These are phyloP conservation scores for Horisme vitalbata DNA, from an alignment of 2,888 invertebrate species.

Conservation along the genomic window DNA sequence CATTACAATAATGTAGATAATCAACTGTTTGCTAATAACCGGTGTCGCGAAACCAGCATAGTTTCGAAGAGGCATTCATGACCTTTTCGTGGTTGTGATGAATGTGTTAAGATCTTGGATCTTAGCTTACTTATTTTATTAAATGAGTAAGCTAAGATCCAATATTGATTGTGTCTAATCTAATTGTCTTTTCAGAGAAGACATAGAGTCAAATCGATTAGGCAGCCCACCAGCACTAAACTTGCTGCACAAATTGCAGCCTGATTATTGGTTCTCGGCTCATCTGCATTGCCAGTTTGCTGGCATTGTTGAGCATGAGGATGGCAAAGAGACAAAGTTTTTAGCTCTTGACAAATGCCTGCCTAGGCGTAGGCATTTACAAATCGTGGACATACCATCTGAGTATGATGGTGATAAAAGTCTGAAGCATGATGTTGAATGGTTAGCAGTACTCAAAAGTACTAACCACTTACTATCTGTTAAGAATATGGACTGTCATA, in stretches of 20 bases:
- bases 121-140: too few species aligned
- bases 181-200: conserved; percentile 82
- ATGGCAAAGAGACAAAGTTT: conserved; percentile 87
- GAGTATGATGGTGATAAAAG: conserved; percentile 78
- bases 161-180: background rate
- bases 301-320: conserved; percentile 90
- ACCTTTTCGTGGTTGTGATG: too few species aligned
- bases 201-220: conserved; percentile 90
- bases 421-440: conserved; percentile 94
- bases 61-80: too few species aligned
- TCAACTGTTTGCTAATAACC: too few species aligned
- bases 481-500: conserved; percentile 86
- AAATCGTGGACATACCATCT: conserved; percentile 87
- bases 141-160: too few species aligned
- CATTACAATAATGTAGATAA: too few species aligned
- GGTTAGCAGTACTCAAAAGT: conserved; percentile 93
- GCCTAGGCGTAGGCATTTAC: conserved; percentile 93
- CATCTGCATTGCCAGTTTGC: conserved; percentile 98
- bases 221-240: conserved; percentile 95
- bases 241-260: conserved; percentile 90
- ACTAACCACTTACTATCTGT: conserved; percentile 95
- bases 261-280: conserved; percentile 97
- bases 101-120: too few species aligned
- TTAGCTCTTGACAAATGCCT: conserved; percentile 98
- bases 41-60: too few species aligned